Evolutionary conservation across 2,888 invertebrate genomes (phyloP), one percentile per base, ranked within the genome.

Genomic region (Laothoe populi): DNA sequence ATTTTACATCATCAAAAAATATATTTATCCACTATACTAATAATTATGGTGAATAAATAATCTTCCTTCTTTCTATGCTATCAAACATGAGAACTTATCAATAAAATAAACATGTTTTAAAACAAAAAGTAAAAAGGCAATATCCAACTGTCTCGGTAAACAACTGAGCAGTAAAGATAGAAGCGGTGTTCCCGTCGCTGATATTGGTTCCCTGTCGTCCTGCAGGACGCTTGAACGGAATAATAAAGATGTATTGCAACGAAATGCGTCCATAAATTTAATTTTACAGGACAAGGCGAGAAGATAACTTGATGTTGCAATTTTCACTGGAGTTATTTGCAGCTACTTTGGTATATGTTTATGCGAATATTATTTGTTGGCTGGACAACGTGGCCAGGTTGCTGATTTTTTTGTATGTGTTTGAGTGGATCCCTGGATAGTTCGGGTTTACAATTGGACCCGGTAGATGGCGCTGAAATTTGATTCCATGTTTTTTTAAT

Each of bases 161-260:
- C 42, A 42, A 42, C 42, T 42, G 42, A n/a, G 13, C 16, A 42
- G 42, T n/a, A 13, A 42, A 42, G 42, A 42, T 42, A 42, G 16
- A 31, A 31, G 31, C 42, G 42, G 3, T 16, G 42, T 42, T 13
- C 42, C 42, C 13, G 49, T 49, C 49, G 2, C n/a, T 8, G 26
- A 31, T 49, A 49, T 49, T 49, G 31, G 31, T 16, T 16, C 49
- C 26, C 26, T n/a, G 31, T 31, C 49, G n/a, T 49, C 23, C 24
- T n/a, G 16, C 31, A 31, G 16, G 49, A 31, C 49, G 49, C n/a
- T 21, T 5, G 49, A 49, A 31, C 49, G 16, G 31, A 49, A 49
- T 49, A 49, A 49, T 49, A 49, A 49, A 31, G 49, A 49, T 49
- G 49, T 16, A 31, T 49, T 24, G 48, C 48, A 8, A 45, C 45